Evolutionary conservation across 1,140 invertebrate genomes (phyloP), one percentile per base, ranked within the genome.

Genomic region (Bombyx mandarina): DNA sequence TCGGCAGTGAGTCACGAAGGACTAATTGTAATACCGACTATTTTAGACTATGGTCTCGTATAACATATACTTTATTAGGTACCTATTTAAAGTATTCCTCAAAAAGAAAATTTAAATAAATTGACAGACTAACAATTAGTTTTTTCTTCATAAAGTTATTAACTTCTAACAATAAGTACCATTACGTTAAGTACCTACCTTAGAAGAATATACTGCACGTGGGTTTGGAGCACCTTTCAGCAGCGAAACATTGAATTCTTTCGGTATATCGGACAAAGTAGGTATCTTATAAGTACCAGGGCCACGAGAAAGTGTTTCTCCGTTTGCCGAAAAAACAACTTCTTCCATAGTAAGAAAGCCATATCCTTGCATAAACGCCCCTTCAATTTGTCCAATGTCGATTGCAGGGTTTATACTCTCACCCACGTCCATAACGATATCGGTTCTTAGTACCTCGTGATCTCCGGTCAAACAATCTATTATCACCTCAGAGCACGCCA

Each of bases 351-450:
- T 90, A 68, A 88, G 92, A 48, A 91, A 82, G 35, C 92, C 92
- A 77, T 91, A 91, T 3, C 92, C 92, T 84, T 93, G 92, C 57
- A 91, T 86, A 77, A 93, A 93, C 1, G 89, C 92, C 12, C 93
- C 92, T 83, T 93, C 93, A 18, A 93, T 91, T 79, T 93, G 92
- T 8, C 92, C 93, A 65, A 93, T 91, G 70, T 93, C 92, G 62
- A 93, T 91, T 2, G 92, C 91, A 18, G 92, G 92, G 71, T 93
- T 93, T 46, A 93, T 71, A 70, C 91, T 92, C 62, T 91, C 88
- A 7, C 92, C 92, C 47, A 93, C 75, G 74, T 93, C 92, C 92
- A 93, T 93, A 1, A 93, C 91, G 59, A 93, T 93, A 65, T 93
- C 92, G 10, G 91, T 91, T 65, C 89, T 81, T 9, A 93, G 64